A percentile compares a stretch with the other conserved stretches of the same genome.
phyloP scores from a whole-genome alignment of 2,113 vertebrate species.

The Podocnemis expansa region DNA sequence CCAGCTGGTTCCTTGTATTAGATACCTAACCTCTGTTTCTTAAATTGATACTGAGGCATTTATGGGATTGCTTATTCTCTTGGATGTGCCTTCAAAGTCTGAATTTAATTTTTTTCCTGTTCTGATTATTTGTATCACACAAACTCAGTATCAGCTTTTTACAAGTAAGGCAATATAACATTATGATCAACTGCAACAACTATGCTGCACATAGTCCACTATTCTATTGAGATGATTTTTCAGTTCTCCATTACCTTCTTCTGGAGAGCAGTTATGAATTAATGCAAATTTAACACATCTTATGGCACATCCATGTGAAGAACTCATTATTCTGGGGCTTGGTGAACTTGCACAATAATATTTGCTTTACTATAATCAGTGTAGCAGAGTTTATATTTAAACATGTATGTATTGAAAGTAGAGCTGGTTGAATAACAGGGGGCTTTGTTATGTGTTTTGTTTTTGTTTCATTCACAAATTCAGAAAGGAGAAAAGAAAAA shows the following conservation, averaged over 20 bases:
- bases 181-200: not conserved
- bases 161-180: not conserved
- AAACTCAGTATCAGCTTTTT: not conserved
- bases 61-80: not conserved
- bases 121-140: not conserved
- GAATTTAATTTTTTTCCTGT: not conserved
- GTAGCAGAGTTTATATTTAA: not conserved
- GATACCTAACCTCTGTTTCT: not conserved
- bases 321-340: not conserved
- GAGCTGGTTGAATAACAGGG: no score
- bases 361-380: not conserved
- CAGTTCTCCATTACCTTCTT: not conserved
- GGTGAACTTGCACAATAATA: not conserved
- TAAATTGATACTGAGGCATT: not conserved
- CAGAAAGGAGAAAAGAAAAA: no score
- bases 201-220: not conserved
- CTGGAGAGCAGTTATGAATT: not conserved
- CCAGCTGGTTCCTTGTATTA: not conserved
- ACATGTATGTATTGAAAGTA: not conserved
- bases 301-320: accelerated
- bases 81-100: not conserved
- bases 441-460: no score
- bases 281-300: not conserved
- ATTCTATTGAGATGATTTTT: not conserved
- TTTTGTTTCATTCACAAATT: no score